Conservation (phyloP, 2,888 invertebrate genomes). For the Limnephilus marmoratus region DNA sequence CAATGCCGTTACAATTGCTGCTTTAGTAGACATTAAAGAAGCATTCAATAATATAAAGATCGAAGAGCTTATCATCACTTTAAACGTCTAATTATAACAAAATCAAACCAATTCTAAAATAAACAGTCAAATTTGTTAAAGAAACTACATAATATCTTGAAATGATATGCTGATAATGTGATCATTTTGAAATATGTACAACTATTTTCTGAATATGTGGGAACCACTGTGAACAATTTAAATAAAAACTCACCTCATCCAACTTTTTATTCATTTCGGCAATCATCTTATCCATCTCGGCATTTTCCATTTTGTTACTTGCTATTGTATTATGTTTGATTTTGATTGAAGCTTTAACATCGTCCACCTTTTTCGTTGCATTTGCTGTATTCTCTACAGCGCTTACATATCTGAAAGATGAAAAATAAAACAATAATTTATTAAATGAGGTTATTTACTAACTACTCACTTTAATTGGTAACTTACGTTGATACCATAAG, state of each 20-base stretch:
- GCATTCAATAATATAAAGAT: too few species aligned
- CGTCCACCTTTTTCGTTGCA: conserved; percentile 76
- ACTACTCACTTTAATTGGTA: neutral
- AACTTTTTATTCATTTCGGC: conserved; percentile 80
- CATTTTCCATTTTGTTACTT: conserved; percentile 76
- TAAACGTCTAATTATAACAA: too few species aligned
- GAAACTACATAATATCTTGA: too few species aligned
- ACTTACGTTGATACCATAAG: neutral
- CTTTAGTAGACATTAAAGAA: too few species aligned
- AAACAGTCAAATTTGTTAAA: too few species aligned
- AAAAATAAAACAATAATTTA: neutral
- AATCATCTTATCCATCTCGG: conserved; percentile 78
- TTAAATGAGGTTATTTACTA: neutral
- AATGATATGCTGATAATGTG: too few species aligned
- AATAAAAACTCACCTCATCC: conserved; percentile 78
- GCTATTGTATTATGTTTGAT: conserved; percentile 77
- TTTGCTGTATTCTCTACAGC: conserved; percentile 76
- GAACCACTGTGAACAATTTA: neutral
- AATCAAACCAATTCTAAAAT: too few species aligned
- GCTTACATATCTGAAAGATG: conserved; percentile 74
- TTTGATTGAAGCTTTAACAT: conserved; percentile 79
- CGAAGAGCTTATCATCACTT: too few species aligned
- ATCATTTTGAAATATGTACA: too few species aligned
- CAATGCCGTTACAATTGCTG: too few species aligned
- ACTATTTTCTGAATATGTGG: too few species aligned